Base-by-base conservation (phyloP, 1,140 invertebrate species). In the Drosophila sproati region DNA sequence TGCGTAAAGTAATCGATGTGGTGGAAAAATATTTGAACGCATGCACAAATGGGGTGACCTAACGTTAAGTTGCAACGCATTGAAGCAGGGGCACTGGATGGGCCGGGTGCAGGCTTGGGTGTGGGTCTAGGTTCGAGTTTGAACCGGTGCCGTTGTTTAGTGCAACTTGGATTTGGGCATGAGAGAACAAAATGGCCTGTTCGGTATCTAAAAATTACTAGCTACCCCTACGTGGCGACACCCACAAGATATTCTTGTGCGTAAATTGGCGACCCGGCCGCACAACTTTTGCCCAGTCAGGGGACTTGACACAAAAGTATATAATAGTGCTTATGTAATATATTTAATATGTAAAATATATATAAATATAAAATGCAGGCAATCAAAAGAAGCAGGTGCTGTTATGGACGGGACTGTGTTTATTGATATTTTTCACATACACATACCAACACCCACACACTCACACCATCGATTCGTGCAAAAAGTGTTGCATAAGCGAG, bases 1-100 rank as follows among this genome's bases (percentile, higher is more conserved):
- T 89, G 85, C 78, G 85, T 83, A 89, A 89, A 89, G 85, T 89
- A 89, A 89, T 89, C 85, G 85, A 89, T 89, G 85, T 89, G 85
- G 85, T 89, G 85, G 85, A 89, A 89, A 81, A 89, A 81, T 20
- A 20, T 89, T 81, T 89, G 89, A 78, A 89, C 80, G 85, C 85
- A 89, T 89, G 78, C 85, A 80, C 78, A 81, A 78, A 71, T 72
- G 63, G 72, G 70, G 51, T 81, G 60, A 50, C 52, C 50, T n/a
- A 28, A 39, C 4, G 41, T 32, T 34, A 56, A 61, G 52, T 66
- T 78, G 48, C 45, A 62, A 57, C 34, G 29, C 48, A 20, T 20
- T 20, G 20, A 20, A 2, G 20, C 20, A 20, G 20, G 20, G 20
- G 20, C 20, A 20, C 20, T 31, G 39, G 10, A 7, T 45, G 41